Evolutionary conservation across 2,113 vertebrate species (phyloP).

Genomic region (Phaethornis superciliosus): DNA sequence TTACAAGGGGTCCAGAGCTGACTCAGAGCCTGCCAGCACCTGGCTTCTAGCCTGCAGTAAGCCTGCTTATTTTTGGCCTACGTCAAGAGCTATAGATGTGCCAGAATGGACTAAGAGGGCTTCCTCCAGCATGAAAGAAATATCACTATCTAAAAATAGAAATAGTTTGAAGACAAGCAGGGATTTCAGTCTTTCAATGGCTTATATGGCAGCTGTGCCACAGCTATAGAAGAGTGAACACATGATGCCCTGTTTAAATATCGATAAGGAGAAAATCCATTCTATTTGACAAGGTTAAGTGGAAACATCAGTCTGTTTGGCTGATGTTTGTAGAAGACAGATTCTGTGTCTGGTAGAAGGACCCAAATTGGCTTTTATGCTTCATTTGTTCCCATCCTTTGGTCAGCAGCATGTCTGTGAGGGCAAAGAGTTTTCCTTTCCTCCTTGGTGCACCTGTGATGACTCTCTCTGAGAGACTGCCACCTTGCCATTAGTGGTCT

Average conservation of each 20-base stretch:
- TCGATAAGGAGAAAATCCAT: constrained; percentile 19
- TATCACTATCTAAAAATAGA: neutral
- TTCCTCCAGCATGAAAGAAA: neutral
- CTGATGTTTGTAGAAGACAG: constrained; percentile 53
- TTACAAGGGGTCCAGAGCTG: neutral
- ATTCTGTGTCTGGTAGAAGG: constrained; percentile 30
- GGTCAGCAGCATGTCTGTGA: constrained; percentile 49
- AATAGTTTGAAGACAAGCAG: neutral
- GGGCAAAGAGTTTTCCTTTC: constrained; percentile 36
- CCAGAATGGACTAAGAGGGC: neutral
- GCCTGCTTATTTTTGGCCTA: neutral
- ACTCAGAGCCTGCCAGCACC: neutral
- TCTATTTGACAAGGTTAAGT: constrained; percentile 58
- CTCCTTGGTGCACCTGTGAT: neutral
- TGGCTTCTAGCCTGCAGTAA: neutral
- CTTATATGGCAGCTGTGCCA: neutral
- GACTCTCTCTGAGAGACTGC: neutral
- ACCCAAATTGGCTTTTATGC: constrained; percentile 54
- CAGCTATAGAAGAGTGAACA: neutral
- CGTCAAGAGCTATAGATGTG: neutral
- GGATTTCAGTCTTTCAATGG: neutral
- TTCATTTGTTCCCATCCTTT: constrained; percentile 67
- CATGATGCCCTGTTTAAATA: neutral
- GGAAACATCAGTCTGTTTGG: constrained; percentile 61
- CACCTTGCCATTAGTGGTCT: neutral